These are phyloP conservation scores for Rafetus swinhoei DNA, from an alignment of 2,113 vertebrate species.

Conservation along the genomic window DNA sequence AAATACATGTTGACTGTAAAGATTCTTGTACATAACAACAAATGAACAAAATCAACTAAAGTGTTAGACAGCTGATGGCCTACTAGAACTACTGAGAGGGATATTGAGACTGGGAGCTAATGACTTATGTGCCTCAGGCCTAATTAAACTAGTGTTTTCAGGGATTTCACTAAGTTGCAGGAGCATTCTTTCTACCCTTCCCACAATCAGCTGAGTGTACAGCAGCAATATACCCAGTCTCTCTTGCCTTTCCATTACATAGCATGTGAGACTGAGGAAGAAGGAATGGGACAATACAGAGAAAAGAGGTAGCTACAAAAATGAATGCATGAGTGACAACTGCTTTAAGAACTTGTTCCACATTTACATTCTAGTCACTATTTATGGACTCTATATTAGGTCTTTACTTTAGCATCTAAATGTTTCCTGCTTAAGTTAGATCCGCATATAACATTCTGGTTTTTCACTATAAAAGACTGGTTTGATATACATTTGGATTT, in stretches of 20 bases:
- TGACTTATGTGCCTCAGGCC: neutral
- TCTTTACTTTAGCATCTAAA: neutral
- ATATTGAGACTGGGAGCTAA: constrained; percentile 19
- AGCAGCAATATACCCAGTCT: neutral
- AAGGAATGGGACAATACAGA: neutral
- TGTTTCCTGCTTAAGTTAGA: neutral
- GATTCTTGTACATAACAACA: constrained; percentile 79
- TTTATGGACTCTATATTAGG: neutral
- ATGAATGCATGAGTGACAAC: neutral
- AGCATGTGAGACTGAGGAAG: neutral
- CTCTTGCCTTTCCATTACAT: neutral
- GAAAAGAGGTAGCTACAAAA: neutral
- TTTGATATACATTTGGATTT: neutral
- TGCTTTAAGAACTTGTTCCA: neutral
- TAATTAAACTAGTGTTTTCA: constrained; percentile 22
- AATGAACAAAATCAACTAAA: constrained; percentile 74
- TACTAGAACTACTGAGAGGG: constrained; percentile 43
- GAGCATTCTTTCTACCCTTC: neutral
- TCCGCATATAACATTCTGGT: neutral
- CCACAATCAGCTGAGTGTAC: neutral
- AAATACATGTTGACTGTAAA: constrained; percentile 83
- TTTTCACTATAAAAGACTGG: neutral
- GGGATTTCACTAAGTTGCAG: neutral
- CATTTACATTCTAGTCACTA: neutral
- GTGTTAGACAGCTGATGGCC: constrained; percentile 31